phyloP scores from a whole-genome alignment of 1,140 invertebrate species.

The Tetragnatha versicolor region DNA sequence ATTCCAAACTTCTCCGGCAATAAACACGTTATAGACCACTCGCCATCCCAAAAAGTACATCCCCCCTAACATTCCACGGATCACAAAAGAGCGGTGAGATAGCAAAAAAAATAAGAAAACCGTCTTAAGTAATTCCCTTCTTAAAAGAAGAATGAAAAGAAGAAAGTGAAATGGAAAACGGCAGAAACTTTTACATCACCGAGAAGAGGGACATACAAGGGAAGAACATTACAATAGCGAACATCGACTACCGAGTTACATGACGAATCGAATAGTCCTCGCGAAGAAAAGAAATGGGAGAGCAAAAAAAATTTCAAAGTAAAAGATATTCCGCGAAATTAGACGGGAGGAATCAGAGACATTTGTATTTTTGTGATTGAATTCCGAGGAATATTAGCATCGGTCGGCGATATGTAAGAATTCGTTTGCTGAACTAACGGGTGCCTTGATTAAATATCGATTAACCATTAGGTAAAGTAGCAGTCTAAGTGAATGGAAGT shows the following conservation, averaged over 20 bases:
- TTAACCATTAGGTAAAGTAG: conserved; percentile 41
- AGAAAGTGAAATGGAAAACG: background rate
- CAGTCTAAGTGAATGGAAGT: conserved; percentile 33
- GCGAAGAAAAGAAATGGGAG: conserved; percentile 1
- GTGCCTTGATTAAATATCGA: conserved; percentile 36
- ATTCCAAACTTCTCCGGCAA: too few relatives aligned
- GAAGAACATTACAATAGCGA: conserved; percentile 24
- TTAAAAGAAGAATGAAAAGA: background rate
- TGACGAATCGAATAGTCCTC: conserved; percentile 19
- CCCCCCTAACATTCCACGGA: too few relatives aligned
- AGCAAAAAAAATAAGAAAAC: background rate
- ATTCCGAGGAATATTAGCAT: conserved; percentile 43
- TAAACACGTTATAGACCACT: too few relatives aligned
- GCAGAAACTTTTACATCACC: background rate
- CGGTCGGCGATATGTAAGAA: conserved; percentile 18
- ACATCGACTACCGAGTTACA: conserved; percentile 22
- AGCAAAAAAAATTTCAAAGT: background rate
- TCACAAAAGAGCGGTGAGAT: too few relatives aligned
- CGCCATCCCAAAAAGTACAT: too few relatives aligned
- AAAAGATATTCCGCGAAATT: conserved; percentile 22
- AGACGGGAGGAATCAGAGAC: background rate
- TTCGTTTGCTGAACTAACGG: background rate
- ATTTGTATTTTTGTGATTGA: conserved; percentile 44
- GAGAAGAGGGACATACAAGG: conserved; percentile 26
- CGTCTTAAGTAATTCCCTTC: conserved; percentile 5